Evolutionary conservation across 2,797 vertebrate species (phyloP), one percentile per base, ranked within the genome.

Genomic region (Falco cherrug): DNA sequence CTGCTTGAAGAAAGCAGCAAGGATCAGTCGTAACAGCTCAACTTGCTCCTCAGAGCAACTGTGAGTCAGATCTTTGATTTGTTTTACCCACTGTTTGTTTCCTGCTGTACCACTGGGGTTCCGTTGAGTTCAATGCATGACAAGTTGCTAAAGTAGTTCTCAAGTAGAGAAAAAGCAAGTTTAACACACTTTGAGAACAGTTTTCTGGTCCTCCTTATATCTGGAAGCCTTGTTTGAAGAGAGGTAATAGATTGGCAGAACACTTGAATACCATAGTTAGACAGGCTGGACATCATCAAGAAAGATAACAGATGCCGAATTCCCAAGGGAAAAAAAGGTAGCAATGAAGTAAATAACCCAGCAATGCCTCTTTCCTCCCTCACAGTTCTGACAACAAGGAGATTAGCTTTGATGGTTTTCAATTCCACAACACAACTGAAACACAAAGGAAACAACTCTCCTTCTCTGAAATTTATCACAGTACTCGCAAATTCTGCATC

Each of bases 321-420:
- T 74, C 35, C 29, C 39, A 73, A 79, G 33, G 31, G 37, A 60
- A 64, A 29, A 69, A 91, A 89, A 90, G 1, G 20, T 48, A 76
- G 6, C 43, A 87, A 24, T 70, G 65, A 75, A 84, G 25, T 28
- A 76, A 96, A 90, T 65, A 84, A 68, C 17, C 18, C 37, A 33
- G 61, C 26, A 69, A 33, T 37, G 39, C 59, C 33, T 87, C 61
- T 76, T 92, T 86, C 45, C 26, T 95, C 35, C 39, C 43, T 93
- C 47, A 69, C 26, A 67, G n/a, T 71, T 84, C 73, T 91, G 57
- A 77, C 78, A 91, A 77, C 56, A 90, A 80, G 73, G 47, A 91
- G 85, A 95, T 86, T 83, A 76, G 14, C 61, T 93, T 59, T 94
- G 91, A 78, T 41, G 9, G 29, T 70, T 94, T 95, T 82, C 85